Conservation (phyloP, 2,888 invertebrate genomes). For the Drosophila mimetica region DNA sequence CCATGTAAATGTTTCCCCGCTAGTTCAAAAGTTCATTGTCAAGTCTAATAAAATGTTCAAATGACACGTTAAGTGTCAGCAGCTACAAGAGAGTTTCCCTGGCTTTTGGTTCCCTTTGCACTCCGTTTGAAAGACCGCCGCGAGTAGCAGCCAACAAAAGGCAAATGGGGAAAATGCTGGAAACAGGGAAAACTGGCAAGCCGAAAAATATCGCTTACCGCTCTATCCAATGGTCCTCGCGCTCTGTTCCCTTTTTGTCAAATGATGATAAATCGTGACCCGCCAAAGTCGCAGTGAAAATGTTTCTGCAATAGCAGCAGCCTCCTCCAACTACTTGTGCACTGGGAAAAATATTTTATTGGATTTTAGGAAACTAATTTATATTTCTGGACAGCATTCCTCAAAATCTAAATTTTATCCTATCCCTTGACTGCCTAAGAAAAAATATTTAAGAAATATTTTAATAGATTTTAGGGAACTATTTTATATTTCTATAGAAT, state of each 20-base stretch:
- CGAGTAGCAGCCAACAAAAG: constrained; percentile 13
- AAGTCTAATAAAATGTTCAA: constrained; percentile 79
- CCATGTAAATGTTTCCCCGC: constrained; percentile 34
- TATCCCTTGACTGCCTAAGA: too few relatives aligned
- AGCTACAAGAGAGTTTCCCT: constrained; percentile 54
- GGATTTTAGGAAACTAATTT: too few relatives aligned
- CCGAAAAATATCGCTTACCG: constrained; percentile 34
- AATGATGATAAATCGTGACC: constrained; percentile 79
- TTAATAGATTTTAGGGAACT: too few relatives aligned
- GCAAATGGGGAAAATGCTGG: constrained; percentile 15
- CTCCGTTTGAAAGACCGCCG: constrained; percentile 49
- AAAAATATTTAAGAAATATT: too few relatives aligned
- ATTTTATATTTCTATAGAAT: too few relatives aligned
- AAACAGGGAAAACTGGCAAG: constrained; percentile 35
- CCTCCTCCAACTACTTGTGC: constrained; percentile 37
- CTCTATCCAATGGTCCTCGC: constrained; percentile 29
- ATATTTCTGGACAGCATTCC: too few relatives aligned
- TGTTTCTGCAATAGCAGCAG: constrained; percentile 46
- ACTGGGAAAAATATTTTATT: constrained; percentile 10
- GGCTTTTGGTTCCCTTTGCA: constrained; percentile 39
- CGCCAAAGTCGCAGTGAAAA: constrained; percentile 63
- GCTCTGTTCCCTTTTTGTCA: constrained; percentile 70
- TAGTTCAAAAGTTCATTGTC: constrained; percentile 79
- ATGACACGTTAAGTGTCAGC: constrained; percentile 81
- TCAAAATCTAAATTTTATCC: too few relatives aligned